phyloP scores from a whole-genome alignment of 2,888 invertebrate genomes.

The Caenorhabditis uteleia region DNA sequence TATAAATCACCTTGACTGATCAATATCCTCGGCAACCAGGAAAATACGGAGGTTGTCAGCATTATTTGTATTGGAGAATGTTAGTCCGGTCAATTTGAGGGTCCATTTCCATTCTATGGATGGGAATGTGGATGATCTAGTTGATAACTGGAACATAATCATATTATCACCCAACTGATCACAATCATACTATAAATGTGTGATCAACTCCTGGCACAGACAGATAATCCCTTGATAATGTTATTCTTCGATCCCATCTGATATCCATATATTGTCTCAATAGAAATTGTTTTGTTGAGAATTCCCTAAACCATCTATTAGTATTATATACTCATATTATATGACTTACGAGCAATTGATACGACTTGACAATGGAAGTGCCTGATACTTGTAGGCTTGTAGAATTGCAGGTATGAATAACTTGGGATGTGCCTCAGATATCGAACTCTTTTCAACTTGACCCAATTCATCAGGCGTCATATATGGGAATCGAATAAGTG shows the following conservation, averaged over 20 bases:
- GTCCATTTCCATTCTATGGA: slow-evolving; percentile 72
- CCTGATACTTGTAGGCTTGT: slow-evolving; percentile 72
- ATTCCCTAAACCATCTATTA: slow-evolving; percentile 54
- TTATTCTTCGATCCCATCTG: slow-evolving; percentile 72
- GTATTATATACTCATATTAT: not conserved
- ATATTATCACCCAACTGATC: not conserved
- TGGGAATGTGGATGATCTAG: slow-evolving; percentile 71
- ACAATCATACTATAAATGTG: slow-evolving; percentile 37
- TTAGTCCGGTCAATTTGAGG: slow-evolving; percentile 50
- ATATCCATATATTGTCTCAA: slow-evolving; percentile 71
- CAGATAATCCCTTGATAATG: slow-evolving; percentile 42
- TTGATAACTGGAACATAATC: slow-evolving; percentile 65
- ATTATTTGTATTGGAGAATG: slow-evolving; percentile 15
- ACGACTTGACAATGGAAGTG: slow-evolving; percentile 70
- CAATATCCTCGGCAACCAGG: slow-evolving; percentile 60
- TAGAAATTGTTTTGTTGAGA: slow-evolving; percentile 69
- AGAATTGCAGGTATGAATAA: slow-evolving; percentile 70
- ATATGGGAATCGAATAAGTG: slow-evolving; percentile 80
- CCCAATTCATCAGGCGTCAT: slow-evolving; percentile 89
- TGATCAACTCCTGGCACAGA: slow-evolving; percentile 46
- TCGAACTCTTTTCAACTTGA: slow-evolving; percentile 80
- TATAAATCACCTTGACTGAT: slow-evolving; percentile 50
- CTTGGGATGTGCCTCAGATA: slow-evolving; percentile 71
- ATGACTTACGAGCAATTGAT: slow-evolving; percentile 52
- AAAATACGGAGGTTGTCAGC: slow-evolving; percentile 49